These are phyloP conservation scores for Anolis carolinensis DNA, from an alignment of 2,113 vertebrate species.

Conservation along the genomic window DNA sequence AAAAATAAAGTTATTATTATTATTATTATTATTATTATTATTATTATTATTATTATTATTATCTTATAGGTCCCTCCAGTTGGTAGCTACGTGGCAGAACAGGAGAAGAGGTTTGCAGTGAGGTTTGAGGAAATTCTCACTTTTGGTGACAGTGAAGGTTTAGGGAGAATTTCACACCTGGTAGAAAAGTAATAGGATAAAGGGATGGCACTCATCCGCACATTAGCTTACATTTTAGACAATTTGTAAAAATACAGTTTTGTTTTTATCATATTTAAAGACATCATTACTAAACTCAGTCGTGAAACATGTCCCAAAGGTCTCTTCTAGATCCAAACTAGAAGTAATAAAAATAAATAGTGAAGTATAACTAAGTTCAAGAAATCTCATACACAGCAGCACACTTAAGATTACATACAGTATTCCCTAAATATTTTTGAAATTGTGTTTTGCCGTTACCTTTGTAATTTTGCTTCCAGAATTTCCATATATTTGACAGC, in stretches of 20 bases:
- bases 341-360: background rate
- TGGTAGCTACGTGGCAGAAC: no score
- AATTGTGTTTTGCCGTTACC: conserved; percentile 68
- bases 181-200: no score
- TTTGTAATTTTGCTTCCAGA: conserved; percentile 81
- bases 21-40: no score
- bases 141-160: no score
- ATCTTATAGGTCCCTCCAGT: no score
- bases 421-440: conserved; percentile 15
- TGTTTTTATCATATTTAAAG: background rate
- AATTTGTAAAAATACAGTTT: background rate
- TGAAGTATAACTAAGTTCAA: background rate
- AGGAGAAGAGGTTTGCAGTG: no score
- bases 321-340: background rate
- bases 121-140: no score
- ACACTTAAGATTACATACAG: background rate
- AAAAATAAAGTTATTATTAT: no score
- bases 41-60: no score
- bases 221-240: background rate
- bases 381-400: background rate
- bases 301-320: background rate
- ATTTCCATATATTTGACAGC: conserved; percentile 80
- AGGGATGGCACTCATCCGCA: no score
- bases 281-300: background rate
- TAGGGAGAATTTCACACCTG: no score